These are phyloP conservation scores for Nysson spinosus DNA, from an alignment of 2,888 invertebrate genomes.

Conservation along the genomic window DNA sequence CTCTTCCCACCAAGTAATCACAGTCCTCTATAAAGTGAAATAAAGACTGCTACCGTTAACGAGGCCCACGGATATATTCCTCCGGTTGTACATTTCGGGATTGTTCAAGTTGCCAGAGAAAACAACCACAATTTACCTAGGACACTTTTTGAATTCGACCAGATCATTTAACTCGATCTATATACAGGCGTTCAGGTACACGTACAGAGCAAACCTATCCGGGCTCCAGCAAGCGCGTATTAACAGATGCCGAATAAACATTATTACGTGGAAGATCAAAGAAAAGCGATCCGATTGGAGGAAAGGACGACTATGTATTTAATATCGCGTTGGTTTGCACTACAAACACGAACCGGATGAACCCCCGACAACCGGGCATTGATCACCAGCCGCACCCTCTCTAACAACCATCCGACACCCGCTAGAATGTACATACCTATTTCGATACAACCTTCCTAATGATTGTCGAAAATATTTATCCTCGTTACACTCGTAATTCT, in stretches of 20 bases:
- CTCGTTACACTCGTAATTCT: slow-evolving; percentile 9
- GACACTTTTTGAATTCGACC: slow-evolving; percentile 15
- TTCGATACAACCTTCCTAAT: slow-evolving; percentile 14
- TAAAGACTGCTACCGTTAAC: too few species aligned
- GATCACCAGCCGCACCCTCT: slow-evolving; percentile 48
- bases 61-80: slow-evolving; percentile 5
- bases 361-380: slow-evolving; percentile 53
- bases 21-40: too few species aligned
- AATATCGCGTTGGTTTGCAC: slow-evolving; percentile 62
- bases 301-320: slow-evolving; percentile 62
- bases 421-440: slow-evolving; percentile 23
- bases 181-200: too few species aligned
- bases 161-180: slow-evolving; percentile 2
- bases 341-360: slow-evolving; percentile 58
- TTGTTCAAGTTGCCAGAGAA: neutral
- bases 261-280: slow-evolving; percentile 61
- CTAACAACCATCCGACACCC: slow-evolving; percentile 21
- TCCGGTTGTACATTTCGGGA: neutral
- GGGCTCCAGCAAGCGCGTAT: slow-evolving; percentile 43
- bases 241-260: slow-evolving; percentile 61
- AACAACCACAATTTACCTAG: slow-evolving; percentile 9
- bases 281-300: slow-evolving; percentile 49
- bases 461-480: slow-evolving; percentile 30
- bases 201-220: too few species aligned
- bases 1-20: too few species aligned